These are phyloP conservation scores for Heliothis subflexa DNA, from an alignment of 1,140 invertebrate species.

Conservation along the genomic window DNA sequence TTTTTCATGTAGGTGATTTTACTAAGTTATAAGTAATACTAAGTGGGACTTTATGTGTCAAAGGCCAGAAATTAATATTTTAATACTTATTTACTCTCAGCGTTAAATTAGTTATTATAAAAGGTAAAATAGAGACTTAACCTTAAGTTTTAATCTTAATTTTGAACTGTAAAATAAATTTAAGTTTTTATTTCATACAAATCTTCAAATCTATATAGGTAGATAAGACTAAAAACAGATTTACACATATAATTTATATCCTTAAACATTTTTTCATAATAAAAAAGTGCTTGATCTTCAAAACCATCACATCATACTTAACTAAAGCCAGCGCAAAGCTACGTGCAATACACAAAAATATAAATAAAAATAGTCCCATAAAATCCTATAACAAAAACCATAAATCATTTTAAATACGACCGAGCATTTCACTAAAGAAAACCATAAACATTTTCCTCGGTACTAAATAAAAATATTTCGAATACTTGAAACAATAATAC, in stretches of 20 bases:
- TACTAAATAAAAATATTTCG: constrained; percentile 22
- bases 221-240: too few species aligned
- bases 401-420: constrained; percentile 27
- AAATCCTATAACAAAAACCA: background rate
- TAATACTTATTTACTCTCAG: constrained; percentile 9
- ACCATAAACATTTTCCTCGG: constrained; percentile 9
- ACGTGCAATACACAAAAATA: constrained; percentile 1
- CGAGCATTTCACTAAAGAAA: constrained; percentile 13
- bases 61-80: background rate
- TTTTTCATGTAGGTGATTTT: too few species aligned
- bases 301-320: too few species aligned
- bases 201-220: background rate
- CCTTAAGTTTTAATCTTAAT: constrained; percentile 24
- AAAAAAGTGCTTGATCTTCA: too few species aligned
- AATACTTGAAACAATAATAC: constrained; percentile 25
- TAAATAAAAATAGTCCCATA: background rate
- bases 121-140: background rate
- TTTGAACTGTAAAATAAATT: constrained; percentile 1
- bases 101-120: background rate
- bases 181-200: background rate
- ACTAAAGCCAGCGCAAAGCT: background rate
- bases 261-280: too few species aligned
- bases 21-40: too few species aligned
- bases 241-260: too few species aligned
- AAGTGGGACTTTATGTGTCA: too few species aligned